A percentile compares a stretch with the other conserved stretches of the same genome.
phyloP scores from a whole-genome alignment of 2,888 invertebrate species.

The Idaea biselata region DNA sequence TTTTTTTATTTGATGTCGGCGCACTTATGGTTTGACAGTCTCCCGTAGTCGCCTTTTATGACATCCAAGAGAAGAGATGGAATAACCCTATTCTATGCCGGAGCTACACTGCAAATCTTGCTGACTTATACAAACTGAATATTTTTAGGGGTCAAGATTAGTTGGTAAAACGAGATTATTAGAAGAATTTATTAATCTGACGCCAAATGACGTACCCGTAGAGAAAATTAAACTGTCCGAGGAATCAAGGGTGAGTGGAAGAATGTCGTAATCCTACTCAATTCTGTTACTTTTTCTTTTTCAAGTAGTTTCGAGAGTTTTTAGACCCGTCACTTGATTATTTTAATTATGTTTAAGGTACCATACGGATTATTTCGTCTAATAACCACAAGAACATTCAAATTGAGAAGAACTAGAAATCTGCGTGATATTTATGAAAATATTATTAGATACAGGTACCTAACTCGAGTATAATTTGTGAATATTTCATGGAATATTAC shows the following conservation, averaged over 20 bases:
- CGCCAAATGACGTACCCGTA: conserved; percentile 48
- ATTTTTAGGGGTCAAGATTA: conserved; percentile 74
- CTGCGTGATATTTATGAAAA: conserved; percentile 39
- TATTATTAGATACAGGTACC: conserved; percentile 43
- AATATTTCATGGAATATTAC: too few species aligned
- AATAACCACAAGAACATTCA: conserved; percentile 36
- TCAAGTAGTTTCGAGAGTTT: not conserved
- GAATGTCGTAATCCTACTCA: not conserved
- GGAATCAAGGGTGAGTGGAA: conserved; percentile 33
- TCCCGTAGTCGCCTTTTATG: too few species aligned
- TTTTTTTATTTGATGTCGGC: too few species aligned
- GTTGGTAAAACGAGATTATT: conserved; percentile 83
- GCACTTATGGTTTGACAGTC: too few species aligned
- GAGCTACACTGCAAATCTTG: too few species aligned
- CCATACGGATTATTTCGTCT: conserved; percentile 42
- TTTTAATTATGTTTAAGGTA: conserved; percentile 30
- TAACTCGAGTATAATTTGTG: too few species aligned
- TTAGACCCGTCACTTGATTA: too few species aligned
- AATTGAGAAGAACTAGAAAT: conserved; percentile 22
- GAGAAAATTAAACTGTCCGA: conserved; percentile 40
- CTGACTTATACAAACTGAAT: not conserved
- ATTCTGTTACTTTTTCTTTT: not conserved
- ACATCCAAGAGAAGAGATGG: too few species aligned
- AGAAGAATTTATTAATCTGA: conserved; percentile 75
- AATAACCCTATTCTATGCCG: too few species aligned